Evolutionary conservation across 1,140 invertebrate genomes (phyloP), one percentile per base, ranked within the genome.

Genomic region (Drosophila nigrodunni): DNA sequence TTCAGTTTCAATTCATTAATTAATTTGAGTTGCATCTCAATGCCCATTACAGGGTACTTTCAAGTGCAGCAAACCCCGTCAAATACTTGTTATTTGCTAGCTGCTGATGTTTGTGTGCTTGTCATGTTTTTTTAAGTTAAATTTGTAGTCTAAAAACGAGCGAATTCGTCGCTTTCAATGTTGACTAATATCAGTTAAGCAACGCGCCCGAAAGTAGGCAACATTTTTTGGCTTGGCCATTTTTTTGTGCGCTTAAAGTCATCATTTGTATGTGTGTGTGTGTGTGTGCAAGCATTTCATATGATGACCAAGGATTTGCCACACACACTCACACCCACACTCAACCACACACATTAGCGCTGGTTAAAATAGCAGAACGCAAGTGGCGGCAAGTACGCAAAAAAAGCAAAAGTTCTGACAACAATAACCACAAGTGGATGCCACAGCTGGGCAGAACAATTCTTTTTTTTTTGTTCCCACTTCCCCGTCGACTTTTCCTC

Each of bases 371-470:
- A 76, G 76, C 62, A 79, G 80, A 72, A 80, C 74, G 66, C 59
- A 74, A 64, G 65, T 62, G 55, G 43, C 59, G 52, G 57, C 64
- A 71, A 74, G 67, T 64, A 58, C 47, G 59, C 76, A 78, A 74
- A 78, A 74, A 78, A 82, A 79, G 80, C 85, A 87, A 88, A 87
- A 88, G 83, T 88, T 88, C 77, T 76, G 77, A 83, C 83, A 87
- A 83, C 83, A 87, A 83, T 77, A 87, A 88, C 85, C 85, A 80
- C 83, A 89, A 88, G 82, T 87, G 82, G 76, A 87, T 88, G 85
- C 73, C 83, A 83, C 70, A 73, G 70, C 70, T 65, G 62, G 76
- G 67, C 83, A 79, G 69, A 64, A 50, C 25, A 49, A 30, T 75
- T 66, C 68, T 77, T 77, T 68, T 61, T 72, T 13, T 44, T 55